Evolutionary conservation across 2,113 vertebrate species (phyloP), one percentile per base, ranked within the genome.

Genomic region (Aphelocoma coerulescens): DNA sequence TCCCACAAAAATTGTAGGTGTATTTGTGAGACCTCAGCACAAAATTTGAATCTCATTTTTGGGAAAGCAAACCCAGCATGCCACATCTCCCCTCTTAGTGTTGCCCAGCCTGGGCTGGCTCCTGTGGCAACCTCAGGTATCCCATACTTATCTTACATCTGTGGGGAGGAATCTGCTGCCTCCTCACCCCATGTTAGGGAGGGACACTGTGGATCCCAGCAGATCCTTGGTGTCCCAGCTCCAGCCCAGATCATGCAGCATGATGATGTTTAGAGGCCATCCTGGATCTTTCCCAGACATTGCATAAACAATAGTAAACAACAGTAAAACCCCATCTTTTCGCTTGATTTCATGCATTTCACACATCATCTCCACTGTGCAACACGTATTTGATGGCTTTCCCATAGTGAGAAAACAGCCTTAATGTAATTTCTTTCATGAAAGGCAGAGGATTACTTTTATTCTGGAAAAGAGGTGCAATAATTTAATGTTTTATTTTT

Each of bases 161-260:
- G 12, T 7, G 44, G 16, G 43, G 27, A 48, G 13, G 21, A 80
- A 82, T 35, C 6, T 73, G 49, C 69, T 57, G 16, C 23, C 54
- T 13, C 4, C 1, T 33, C 8, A 5, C 15, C 9, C 9, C 2
- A 0, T 49, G 16, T 3, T 21, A 35, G 46, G 7, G 41, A 39
- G 3, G 15, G 39, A 44, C 7, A 10, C 1, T 44, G 9, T 23
- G 39, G 16, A 68, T 20, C 19, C 15, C 5, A 5, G 32, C 7
- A 27, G 58, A 26, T 10, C 12, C 20, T 61, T 26, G 37, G 48
- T 12, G 44, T 20, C 32, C 39, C 39, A 20, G 39, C 23, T n/a
- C 52, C 46, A 37, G 27, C n/a, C 15, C 43, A 66, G 58, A 37
- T 5, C 30, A 39, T 71, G 16, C 10, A 33, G 14, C 11, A 5